These are phyloP conservation scores for Carlito syrichta DNA, from an alignment of 2,113 vertebrate species.

Conservation along the genomic window DNA sequence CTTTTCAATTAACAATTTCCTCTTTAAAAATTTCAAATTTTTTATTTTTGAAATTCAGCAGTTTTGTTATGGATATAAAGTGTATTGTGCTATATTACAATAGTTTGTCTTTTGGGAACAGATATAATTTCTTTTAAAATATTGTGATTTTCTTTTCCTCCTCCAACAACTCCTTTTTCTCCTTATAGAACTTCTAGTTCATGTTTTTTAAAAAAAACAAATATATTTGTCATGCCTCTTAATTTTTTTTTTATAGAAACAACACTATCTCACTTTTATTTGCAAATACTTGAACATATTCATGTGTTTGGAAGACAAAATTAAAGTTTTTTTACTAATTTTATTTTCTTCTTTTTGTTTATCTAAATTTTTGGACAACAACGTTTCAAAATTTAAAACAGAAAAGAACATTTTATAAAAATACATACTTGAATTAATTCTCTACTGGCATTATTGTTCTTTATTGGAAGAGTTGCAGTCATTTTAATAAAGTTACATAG, in stretches of 20 bases:
- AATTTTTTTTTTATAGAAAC: not conserved
- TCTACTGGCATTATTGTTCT: not conserved
- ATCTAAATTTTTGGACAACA: not conserved
- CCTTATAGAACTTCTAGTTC: not conserved
- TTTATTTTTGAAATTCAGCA: not conserved
- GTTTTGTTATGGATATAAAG: not conserved
- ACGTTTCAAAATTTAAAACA: not conserved
- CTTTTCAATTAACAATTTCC: not conserved
- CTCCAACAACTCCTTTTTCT: not conserved
- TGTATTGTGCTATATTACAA: not conserved
- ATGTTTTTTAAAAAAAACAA: not conserved
- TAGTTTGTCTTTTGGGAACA: not conserved
- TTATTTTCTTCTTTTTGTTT: not conserved
- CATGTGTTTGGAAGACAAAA: not conserved
- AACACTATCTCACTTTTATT: not conserved
- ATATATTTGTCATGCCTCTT: not conserved
- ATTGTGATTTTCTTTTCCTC: not conserved
- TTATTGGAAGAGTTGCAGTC: not conserved
- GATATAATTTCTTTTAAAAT: not conserved
- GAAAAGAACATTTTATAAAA: not conserved
- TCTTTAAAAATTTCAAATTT: not conserved
- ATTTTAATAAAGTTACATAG: not conserved
- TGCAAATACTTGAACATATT: not conserved
- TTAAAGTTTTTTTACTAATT: not conserved
- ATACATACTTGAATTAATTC: not conserved